Conservation (phyloP, 1,140 invertebrate species). For the Drosophila tsacasi region DNA sequence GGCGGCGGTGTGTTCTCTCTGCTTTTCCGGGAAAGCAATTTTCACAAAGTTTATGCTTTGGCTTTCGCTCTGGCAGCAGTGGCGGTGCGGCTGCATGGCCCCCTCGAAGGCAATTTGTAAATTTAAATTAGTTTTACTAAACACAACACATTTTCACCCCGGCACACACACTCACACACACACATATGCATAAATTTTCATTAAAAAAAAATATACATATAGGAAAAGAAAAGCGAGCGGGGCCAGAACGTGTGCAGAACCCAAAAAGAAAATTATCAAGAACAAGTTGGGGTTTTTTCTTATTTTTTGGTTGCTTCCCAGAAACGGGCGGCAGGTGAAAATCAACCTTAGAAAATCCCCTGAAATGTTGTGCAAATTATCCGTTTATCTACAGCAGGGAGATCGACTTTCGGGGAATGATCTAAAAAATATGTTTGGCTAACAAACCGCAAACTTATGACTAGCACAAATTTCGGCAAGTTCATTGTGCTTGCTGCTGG, state of each 20-base stretch:
- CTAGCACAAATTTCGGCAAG: constrained; percentile 39
- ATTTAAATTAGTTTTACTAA: constrained; percentile 67
- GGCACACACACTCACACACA: constrained; percentile 24
- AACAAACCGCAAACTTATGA: constrained; percentile 31
- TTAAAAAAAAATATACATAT: constrained; percentile 21
- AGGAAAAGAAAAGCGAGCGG: constrained; percentile 31
- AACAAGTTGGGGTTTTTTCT: constrained; percentile 48
- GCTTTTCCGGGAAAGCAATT: constrained; percentile 57
- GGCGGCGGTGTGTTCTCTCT: constrained; percentile 24
- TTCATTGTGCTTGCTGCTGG: constrained; percentile 28
- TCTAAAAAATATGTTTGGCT: constrained; percentile 7
- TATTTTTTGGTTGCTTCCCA: constrained; percentile 18
- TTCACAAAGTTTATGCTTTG: constrained; percentile 56
- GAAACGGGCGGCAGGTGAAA: constrained; percentile 53
- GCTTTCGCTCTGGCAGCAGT: constrained; percentile 29
- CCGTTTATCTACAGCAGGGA: constrained; percentile 33
- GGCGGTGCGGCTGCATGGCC: constrained; percentile 12
- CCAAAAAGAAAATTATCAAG: constrained; percentile 63
- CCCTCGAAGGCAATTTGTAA: constrained; percentile 63
- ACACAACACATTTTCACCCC: constrained; percentile 55
- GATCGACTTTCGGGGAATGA: constrained; percentile 48
- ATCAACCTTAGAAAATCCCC: constrained; percentile 5
- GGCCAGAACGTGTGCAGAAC: constrained; percentile 45
- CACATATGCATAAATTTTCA: constrained; percentile 60
- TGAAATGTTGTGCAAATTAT: constrained; percentile 50